These are phyloP conservation scores for Campoletis sonorensis DNA, from an alignment of 1,140 invertebrate genomes.

Conservation along the genomic window DNA sequence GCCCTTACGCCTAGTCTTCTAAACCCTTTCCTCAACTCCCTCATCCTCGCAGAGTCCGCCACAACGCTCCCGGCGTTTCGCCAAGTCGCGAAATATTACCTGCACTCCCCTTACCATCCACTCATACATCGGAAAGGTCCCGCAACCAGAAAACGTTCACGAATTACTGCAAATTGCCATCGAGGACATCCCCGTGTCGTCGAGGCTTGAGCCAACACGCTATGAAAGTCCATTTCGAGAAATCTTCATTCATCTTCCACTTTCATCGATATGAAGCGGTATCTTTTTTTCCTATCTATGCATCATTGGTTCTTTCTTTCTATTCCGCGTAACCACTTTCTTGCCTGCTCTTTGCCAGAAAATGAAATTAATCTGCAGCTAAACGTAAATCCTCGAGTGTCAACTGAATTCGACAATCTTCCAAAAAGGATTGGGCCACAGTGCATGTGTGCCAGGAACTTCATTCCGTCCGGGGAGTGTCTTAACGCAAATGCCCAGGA, in stretches of 20 bases:
- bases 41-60: conserved; percentile 9
- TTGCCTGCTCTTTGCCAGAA: conserved; percentile 7
- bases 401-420: not conserved
- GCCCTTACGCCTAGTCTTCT: conserved; percentile 11
- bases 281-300: not conserved
- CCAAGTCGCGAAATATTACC: conserved; percentile 56
- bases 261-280: conserved; percentile 22
- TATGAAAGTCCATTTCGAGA: conserved; percentile 11
- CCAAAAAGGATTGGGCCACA: not conserved
- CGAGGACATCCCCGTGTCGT: not conserved
- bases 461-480: not conserved
- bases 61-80: conserved; percentile 50
- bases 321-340: not conserved
- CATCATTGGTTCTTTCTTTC: not conserved
- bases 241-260: conserved; percentile 16
- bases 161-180: conserved; percentile 57
- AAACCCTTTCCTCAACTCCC: not conserved
- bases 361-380: not conserved
- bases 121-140: not conserved
- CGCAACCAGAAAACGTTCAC: conserved; percentile 32
- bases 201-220: not conserved
- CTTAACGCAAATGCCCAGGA: not conserved
- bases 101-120: not conserved
- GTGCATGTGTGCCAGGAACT: not conserved
- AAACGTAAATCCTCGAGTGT: not conserved